phyloP scores from a whole-genome alignment of 2,113 vertebrate genomes.

The Excalfactoria chinensis region DNA sequence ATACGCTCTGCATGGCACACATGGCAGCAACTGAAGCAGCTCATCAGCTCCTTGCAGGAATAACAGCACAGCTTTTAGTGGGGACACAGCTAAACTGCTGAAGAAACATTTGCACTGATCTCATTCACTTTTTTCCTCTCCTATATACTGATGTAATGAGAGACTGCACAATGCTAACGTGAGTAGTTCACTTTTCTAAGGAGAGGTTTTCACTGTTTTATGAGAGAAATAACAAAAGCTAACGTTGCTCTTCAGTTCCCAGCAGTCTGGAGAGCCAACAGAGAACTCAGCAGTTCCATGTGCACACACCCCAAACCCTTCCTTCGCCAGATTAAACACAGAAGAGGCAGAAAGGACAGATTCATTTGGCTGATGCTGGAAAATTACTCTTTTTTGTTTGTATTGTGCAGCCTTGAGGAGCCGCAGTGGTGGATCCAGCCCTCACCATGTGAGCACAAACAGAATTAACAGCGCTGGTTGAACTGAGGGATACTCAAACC shows the following conservation, averaged over 20 bases:
- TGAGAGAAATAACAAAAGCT: conserved; percentile 14
- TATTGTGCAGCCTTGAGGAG: background rate
- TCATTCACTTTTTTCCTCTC: background rate
- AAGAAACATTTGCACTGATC: background rate
- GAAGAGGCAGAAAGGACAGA: conserved; percentile 11
- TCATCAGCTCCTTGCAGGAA: background rate
- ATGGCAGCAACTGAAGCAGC: background rate
- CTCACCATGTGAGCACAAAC: background rate
- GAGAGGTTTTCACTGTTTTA: background rate
- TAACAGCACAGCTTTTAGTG: background rate
- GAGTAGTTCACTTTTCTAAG: background rate
- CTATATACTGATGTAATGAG: background rate
- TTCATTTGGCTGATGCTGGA: background rate
- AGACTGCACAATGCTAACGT: accelerated
- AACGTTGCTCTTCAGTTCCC: conserved; percentile 8
- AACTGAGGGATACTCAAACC: background rate
- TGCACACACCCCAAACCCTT: background rate
- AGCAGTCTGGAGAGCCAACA: background rate
- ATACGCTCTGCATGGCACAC: background rate
- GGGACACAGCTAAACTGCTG: background rate
- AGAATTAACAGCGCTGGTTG: background rate
- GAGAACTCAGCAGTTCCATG: background rate
- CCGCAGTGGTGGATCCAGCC: background rate
- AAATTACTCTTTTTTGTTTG: background rate
- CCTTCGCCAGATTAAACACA: conserved; percentile 11